Percentiles rank a stretch among this genome's conserved stretches.
Evolutionary conservation across 2,797 vertebrate genomes (phyloP).

Genomic region (Gambusia yucatana): DNA sequence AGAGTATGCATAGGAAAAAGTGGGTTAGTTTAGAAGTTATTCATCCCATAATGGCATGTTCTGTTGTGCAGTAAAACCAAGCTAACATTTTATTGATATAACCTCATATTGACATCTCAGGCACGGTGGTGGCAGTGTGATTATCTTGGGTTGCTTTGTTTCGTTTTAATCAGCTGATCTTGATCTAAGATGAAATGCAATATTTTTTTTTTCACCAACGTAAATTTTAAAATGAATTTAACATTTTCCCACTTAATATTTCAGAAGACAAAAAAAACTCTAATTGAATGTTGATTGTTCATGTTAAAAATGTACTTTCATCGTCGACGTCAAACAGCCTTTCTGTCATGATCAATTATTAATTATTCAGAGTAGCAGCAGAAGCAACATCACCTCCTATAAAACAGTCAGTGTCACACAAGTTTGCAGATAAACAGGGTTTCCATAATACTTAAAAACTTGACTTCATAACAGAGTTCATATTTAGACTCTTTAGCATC

Average conservation of each 20-base stretch:
- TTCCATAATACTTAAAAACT: background rate
- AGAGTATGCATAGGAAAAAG: too few species aligned
- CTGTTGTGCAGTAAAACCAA: background rate
- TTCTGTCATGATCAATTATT: background rate
- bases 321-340: background rate
- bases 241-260: background rate
- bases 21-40: background rate
- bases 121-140: background rate
- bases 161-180: background rate
- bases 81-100: background rate
- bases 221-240: background rate
- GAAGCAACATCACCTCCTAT: background rate
- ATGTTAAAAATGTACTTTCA: background rate
- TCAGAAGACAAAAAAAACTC: background rate
- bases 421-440: background rate
- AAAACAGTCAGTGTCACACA: background rate
- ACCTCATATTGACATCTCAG: background rate
- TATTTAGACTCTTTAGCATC: background rate
- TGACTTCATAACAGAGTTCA: background rate
- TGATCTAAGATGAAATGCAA: background rate
- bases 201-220: background rate
- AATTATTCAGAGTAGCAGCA: background rate
- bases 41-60: background rate
- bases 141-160: background rate
- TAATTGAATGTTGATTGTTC: background rate